Conservation (phyloP, 2,888 invertebrate genomes). For the Apamea anceps region DNA sequence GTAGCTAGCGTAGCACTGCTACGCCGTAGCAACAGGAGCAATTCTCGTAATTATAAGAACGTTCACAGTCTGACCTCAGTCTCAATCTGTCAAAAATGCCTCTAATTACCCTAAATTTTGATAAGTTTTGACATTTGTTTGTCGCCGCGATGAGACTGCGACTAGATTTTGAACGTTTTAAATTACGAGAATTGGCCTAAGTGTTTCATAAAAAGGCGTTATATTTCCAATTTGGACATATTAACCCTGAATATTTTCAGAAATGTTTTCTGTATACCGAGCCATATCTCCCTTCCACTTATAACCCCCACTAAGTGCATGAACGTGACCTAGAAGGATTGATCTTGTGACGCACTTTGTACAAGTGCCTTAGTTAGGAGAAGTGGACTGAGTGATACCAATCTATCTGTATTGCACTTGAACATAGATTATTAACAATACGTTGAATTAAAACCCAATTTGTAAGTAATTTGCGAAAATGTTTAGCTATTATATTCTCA, state of each 20-base stretch:
- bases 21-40: constrained; percentile 26
- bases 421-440: not conserved
- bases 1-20: constrained; percentile 15
- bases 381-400: constrained; percentile 20
- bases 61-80: too few species aligned
- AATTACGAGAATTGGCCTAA: too few species aligned
- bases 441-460: not conserved
- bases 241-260: not conserved
- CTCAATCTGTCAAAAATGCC: too few species aligned
- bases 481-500: not conserved
- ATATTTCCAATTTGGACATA: not conserved
- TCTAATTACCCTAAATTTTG: too few species aligned
- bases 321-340: constrained; percentile 32
- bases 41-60: too few species aligned
- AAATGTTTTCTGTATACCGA: not conserved
- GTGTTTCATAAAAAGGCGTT: not conserved
- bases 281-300: constrained; percentile 4
- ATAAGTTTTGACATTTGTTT: too few species aligned
- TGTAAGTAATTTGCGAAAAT: not conserved
- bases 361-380: constrained; percentile 15
- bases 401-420: constrained; percentile 5
- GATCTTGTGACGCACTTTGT: constrained; percentile 32
- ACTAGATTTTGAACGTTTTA: too few species aligned
- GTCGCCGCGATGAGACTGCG: too few species aligned
- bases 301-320: constrained; percentile 13